phyloP scores from a whole-genome alignment of 2,888 invertebrate species.

The Catotricha subobsoleta region DNA sequence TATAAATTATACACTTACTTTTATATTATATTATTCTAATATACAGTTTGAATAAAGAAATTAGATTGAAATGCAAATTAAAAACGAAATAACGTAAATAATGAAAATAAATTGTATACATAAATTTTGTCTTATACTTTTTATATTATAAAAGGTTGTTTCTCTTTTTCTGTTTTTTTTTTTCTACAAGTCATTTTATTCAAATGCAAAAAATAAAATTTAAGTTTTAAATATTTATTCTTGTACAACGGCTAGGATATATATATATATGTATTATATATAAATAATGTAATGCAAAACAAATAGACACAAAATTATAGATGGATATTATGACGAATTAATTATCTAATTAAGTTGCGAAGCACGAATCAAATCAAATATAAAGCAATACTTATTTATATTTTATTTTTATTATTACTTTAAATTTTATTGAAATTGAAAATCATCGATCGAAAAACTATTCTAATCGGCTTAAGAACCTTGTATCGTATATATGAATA shows the following conservation, averaged over 20 bases:
- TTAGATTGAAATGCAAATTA: slow-evolving; percentile 6
- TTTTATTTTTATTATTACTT: too few relatives aligned
- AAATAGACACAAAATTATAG: background rate
- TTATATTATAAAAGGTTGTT: background rate
- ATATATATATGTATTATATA: background rate
- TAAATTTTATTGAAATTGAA: too few relatives aligned
- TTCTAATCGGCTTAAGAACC: too few relatives aligned
- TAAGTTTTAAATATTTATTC: too few relatives aligned
- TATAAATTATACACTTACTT: too few relatives aligned
- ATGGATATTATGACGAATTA: background rate
- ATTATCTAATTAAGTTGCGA: background rate
- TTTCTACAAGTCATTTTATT: background rate
- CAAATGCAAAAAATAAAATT: too few relatives aligned
- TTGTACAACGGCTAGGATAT: too few relatives aligned
- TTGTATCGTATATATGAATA: too few relatives aligned
- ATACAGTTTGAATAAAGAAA: slow-evolving; percentile 5
- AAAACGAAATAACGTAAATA: slow-evolving; percentile 6
- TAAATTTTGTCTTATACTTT: slow-evolving; percentile 4
- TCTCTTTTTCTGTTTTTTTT: background rate
- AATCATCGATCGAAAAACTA: too few relatives aligned
- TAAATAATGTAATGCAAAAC: background rate
- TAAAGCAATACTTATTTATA: too few relatives aligned
- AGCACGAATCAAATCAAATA: too few relatives aligned
- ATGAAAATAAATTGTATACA: slow-evolving; percentile 5
- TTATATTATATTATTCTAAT: too few relatives aligned